Base-by-base conservation (phyloP, 2,797 vertebrate species). In the Botia kubotai region DNA sequence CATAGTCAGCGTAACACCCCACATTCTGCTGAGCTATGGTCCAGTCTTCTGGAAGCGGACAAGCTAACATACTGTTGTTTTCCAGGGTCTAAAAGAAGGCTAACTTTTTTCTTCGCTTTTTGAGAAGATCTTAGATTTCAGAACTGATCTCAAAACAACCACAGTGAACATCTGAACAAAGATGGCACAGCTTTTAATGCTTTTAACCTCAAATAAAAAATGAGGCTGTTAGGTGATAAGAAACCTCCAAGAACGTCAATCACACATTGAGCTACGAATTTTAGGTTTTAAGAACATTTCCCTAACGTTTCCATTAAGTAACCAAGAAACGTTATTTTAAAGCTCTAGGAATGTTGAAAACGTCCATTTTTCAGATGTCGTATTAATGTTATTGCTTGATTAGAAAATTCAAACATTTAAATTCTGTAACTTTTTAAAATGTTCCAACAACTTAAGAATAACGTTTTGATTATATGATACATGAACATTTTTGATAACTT, bases 1-100 rank as follows among this genome's bases (percentile, higher is more conserved):
- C 65, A 68, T 16, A 69, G 52, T 77, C 52, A 57, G 33, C 11
- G 1, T 29, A 69, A 69, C 65, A 43, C 13, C 60, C 36, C 36
- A 48, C 36, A 29, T 60, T 12, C 36, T 58, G 16, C 36, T 46
- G 36, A 3, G 12, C 53, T 50, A 48, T 60, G 23, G 36, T 58
- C 3, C 17, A 48, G 16, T 58, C 23, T 46, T 60, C 53, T 48
- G 16, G 3, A 5, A 65, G 29, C 17, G 5, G 21, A 62, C 10
- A 62, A 14, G 58, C 8, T 6, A 23, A 23, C 58, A 62, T 14
- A 16, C 3, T 63, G 13, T 14, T 33, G 5, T 26, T 62, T 62
- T 14, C 13, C 23, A 62, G 13, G 21, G 21, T 69, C 46, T 77
- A 16, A 77, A 43, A 36, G 11, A 57, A 46, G 10, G 39, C 13